These are phyloP conservation scores for Coccyzus lansbergi DNA, from an alignment of 2,797 vertebrate species.

Conservation along the genomic window DNA sequence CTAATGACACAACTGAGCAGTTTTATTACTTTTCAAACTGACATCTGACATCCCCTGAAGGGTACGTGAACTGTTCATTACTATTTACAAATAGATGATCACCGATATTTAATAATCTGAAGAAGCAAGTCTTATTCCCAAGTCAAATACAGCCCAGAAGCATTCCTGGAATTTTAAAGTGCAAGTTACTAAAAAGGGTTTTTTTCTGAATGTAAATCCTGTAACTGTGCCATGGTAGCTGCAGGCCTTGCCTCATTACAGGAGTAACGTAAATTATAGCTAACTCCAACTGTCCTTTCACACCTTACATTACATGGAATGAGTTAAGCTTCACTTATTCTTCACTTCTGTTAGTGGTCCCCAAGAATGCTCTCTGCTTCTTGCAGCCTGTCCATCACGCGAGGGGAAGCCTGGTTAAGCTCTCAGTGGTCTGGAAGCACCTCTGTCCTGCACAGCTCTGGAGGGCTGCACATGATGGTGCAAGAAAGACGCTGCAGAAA, in stretches of 20 bases:
- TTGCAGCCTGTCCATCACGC: not conserved
- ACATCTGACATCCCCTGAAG: not conserved
- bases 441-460: too few relatives aligned
- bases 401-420: accelerated
- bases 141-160: not conserved
- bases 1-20: not conserved
- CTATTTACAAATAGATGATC: not conserved
- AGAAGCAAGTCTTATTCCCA: not conserved
- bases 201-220: accelerated
- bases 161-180: not conserved
- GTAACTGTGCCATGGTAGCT: not conserved
- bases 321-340: not conserved
- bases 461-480: too few relatives aligned
- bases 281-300: not conserved
- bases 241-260: not conserved
- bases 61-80: not conserved
- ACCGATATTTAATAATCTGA: not conserved
- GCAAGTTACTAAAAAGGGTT: accelerated
- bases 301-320: accelerated
- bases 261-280: not conserved
- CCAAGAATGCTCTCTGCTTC: not conserved
- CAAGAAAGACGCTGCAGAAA: not conserved
- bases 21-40: not conserved
- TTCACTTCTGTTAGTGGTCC: not conserved
- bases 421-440: too few relatives aligned